phyloP scores from a whole-genome alignment of 2,797 vertebrate genomes.

The Tadarida brasiliensis region DNA sequence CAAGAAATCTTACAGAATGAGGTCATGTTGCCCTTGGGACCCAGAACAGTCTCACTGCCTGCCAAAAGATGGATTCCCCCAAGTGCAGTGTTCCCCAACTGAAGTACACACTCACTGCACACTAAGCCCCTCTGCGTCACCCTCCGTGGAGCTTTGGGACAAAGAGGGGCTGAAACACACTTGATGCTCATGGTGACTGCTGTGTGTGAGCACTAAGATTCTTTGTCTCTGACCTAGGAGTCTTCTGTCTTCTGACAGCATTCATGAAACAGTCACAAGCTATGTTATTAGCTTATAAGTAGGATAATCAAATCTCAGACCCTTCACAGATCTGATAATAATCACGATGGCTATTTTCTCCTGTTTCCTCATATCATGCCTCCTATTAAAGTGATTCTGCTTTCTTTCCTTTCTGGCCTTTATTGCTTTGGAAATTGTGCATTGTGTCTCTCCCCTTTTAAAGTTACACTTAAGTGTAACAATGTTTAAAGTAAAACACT shows the following conservation, averaged over 20 bases:
- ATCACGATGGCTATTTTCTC: not conserved
- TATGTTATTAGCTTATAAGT: not conserved
- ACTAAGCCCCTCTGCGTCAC: not conserved
- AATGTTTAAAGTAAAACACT: not conserved
- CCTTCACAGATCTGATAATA: not conserved
- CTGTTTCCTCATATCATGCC: not conserved
- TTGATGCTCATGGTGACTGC: fast-evolving
- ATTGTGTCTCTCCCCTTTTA: not conserved
- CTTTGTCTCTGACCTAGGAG: not conserved
- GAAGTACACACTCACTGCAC: not conserved
- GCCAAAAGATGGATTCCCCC: not conserved
- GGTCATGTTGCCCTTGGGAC: not conserved
- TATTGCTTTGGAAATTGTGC: not conserved
- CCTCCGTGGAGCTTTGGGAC: not conserved
- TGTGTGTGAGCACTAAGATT: not conserved
- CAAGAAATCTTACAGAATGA: not conserved
- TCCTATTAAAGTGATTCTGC: not conserved
- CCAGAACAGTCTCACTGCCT: not conserved
- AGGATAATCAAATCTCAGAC: not conserved
- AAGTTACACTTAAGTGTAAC: not conserved
- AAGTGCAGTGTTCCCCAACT: not conserved
- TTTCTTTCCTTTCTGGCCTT: not conserved
- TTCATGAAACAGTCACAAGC: not conserved
- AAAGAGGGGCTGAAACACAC: too few species aligned
- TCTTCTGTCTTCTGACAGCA: not conserved